Base-by-base conservation (phyloP, 2,113 vertebrate genomes). In the Aphyosemion australe region DNA sequence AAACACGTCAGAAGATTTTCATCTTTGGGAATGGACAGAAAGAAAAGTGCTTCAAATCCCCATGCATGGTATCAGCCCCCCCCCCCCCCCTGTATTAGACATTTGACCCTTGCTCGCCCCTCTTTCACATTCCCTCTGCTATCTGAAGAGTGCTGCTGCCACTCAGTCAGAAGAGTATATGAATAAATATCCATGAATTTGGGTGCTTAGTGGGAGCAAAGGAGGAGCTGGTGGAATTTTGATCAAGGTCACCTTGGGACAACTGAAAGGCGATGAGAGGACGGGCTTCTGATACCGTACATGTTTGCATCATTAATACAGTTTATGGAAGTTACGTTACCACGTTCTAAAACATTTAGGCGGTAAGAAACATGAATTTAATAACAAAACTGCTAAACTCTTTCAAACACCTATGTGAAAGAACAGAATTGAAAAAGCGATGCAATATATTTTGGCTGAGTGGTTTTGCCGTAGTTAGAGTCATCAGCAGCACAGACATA, bases 101-200 rank as follows among this genome's bases (percentile, higher is more conserved):
- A 14, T 46, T 26, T 42, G 32, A 43, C 45, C 16, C 21, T 50
- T 49, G 34, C 7, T 6, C 14, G 16, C 6, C 21, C 61, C 46
- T 45, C 65, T 70, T 16, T 45, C 49, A 14, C 48, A 20, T 62
- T 21, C 19, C 21, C 46, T 74, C 61, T 61, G 61, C 76, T n/a
- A n/a, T n/a, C n/a, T n/a, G n/a, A n/a, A 61, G 48, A 21, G 6
- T 45, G 65, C 65, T 56, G 46, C 48, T 57, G 55, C 60, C 58
- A 37, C 18, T 84, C 69, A 58, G 43, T 77, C 54, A 67, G 46
- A 61, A 34, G 34, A 79, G 63, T 19, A 43, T 58, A 65, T 81
- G 78, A 83, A 85, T 85, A 83, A 81, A 83, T 79, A 85, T 81
- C 75, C 72, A 65, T 72, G 54, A 51, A 77, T 79, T 69, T 79